phyloP scores from a whole-genome alignment of 2,113 vertebrate species.

The Chlamydotis undulata region DNA sequence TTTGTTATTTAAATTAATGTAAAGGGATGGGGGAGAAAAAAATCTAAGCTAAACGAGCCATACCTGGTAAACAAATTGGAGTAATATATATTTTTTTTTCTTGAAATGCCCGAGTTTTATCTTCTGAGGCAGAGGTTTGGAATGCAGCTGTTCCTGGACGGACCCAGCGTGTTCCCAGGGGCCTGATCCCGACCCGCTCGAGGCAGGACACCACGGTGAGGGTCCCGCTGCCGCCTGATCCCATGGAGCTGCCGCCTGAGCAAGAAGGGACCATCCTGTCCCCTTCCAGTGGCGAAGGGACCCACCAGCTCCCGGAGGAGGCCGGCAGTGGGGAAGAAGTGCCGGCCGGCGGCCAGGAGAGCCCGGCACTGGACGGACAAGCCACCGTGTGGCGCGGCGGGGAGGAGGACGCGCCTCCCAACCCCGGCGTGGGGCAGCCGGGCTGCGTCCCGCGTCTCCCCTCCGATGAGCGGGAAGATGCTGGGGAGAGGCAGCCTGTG shows the following conservation, averaged over 20 bases:
- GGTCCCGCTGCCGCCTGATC: not conserved
- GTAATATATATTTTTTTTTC: not conserved
- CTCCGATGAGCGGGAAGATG: fast-evolving
- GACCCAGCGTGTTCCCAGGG: not conserved
- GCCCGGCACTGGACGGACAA: fast-evolving
- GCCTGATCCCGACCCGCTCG: fast-evolving
- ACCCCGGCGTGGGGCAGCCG: not conserved
- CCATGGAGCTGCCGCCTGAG: not conserved
- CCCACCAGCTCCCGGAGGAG: fast-evolving
- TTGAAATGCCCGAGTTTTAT: not conserved
- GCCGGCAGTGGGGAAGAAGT: fast-evolving
- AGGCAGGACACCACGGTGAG: not conserved
- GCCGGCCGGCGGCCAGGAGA: fast-evolving
- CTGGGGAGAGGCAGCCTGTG: fast-evolving
- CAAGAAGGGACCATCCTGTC: not conserved
- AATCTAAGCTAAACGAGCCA: fast-evolving
- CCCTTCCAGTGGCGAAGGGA: not conserved
- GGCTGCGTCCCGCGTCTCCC: not conserved
- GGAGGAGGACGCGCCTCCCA: not conserved
- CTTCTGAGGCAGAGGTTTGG: not conserved
- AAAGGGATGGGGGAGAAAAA: not conserved
- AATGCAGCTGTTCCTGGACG: not conserved
- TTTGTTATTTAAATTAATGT: too few relatives aligned
- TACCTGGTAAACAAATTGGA: not conserved
- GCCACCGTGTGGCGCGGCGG: fast-evolving